Evolutionary conservation across 2,113 vertebrate genomes (phyloP).

Genomic region (Sitta europaea): DNA sequence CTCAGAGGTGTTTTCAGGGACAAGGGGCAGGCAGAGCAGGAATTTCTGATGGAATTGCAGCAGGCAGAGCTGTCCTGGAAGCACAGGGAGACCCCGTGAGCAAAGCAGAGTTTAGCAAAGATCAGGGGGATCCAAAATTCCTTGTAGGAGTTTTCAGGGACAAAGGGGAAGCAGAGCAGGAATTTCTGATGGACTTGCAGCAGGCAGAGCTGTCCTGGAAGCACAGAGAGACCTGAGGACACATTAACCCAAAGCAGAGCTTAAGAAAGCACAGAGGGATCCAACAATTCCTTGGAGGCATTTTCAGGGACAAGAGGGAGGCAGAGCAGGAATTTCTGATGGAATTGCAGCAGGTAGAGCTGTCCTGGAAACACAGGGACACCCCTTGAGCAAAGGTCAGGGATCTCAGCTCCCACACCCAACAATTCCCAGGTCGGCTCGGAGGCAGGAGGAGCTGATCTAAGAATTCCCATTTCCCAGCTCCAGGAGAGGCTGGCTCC

Average conservation of each 20-base stretch:
- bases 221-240: too few species aligned
- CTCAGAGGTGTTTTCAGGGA: background rate
- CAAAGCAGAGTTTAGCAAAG: background rate
- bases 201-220: background rate
- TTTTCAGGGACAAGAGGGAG: background rate
- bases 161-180: background rate
- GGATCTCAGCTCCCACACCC: background rate
- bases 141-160: background rate
- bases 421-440: background rate
- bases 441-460: background rate
- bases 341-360: background rate
- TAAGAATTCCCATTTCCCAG: background rate
- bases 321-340: background rate
- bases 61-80: background rate
- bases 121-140: background rate
- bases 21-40: background rate
- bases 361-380: background rate
- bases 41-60: background rate
- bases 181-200: background rate
- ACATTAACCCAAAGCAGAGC: too few species aligned
- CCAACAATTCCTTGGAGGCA: background rate
- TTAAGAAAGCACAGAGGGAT: background rate
- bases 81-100: background rate
- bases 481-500: background rate
- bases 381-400: background rate